These are phyloP conservation scores for Melanerpes aurifrons DNA, from an alignment of 2,113 vertebrate species.

Conservation along the genomic window DNA sequence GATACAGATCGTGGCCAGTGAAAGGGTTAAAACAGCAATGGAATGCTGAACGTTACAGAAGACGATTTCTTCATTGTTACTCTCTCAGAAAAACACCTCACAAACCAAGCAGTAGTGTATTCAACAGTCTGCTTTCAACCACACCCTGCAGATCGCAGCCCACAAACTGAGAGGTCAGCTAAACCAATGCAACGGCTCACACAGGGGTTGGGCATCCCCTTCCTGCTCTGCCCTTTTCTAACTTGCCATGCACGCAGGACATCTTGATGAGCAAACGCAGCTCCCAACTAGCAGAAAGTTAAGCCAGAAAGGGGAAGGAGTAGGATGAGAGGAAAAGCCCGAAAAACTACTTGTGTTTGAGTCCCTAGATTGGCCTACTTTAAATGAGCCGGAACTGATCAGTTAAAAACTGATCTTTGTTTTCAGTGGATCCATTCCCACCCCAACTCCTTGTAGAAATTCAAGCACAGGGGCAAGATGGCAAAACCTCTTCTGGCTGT, in stretches of 20 bases:
- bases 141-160: neutral
- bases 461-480: neutral
- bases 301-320: neutral
- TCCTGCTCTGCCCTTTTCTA: neutral
- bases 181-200: neutral
- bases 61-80: neutral
- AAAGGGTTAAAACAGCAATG: neutral
- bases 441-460: neutral
- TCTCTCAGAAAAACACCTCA: neutral
- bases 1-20: neutral
- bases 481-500: neutral
- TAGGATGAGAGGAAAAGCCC: neutral
- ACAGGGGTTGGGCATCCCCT: rapidly evolving
- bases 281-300: neutral
- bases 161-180: neutral
- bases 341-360: neutral
- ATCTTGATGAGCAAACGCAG: neutral
- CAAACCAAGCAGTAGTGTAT: neutral
- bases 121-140: neutral
- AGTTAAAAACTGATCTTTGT: neutral
- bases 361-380: neutral
- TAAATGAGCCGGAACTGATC: neutral
- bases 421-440: neutral
- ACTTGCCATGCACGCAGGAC: neutral
- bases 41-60: neutral